Evolutionary conservation across 1,140 invertebrate genomes (phyloP).

Genomic region (Drosophila pseudoananassae): DNA sequence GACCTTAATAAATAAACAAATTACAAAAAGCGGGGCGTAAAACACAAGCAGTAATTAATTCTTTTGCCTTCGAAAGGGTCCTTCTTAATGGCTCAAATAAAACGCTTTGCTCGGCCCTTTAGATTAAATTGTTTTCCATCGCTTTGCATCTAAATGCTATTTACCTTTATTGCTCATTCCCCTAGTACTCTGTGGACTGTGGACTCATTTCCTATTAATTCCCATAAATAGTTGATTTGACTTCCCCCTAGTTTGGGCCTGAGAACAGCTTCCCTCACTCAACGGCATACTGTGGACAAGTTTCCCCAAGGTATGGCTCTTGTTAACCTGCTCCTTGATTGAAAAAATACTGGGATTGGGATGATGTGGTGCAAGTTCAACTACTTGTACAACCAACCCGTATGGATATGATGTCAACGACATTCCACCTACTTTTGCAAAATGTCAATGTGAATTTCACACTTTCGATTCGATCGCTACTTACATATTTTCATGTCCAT

Average conservation of each 20-base stretch:
- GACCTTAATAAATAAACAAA: conserved; percentile 29
- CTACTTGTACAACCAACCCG: not conserved
- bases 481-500: conserved; percentile 33
- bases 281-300: conserved; percentile 5
- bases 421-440: conserved; percentile 10
- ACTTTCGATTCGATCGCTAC: conserved; percentile 25
- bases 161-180: conserved; percentile 1
- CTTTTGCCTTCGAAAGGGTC: conserved; percentile 2
- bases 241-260: not conserved
- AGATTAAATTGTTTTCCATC: conserved; percentile 30
- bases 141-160: conserved; percentile 1
- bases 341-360: not conserved
- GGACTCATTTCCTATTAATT: conserved; percentile 43
- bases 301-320: conserved; percentile 14
- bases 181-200: not conserved
- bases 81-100: conserved; percentile 11
- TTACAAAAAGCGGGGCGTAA: conserved; percentile 2
- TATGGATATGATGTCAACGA: conserved; percentile 11
- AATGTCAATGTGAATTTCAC: conserved; percentile 34
- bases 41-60: conserved; percentile 28
- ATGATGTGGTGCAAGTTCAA: not conserved
- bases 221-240: conserved; percentile 62
- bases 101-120: conserved; percentile 4
- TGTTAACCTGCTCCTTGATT: not conserved
- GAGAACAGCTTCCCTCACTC: conserved; percentile 10